A percentile compares a stretch with the other conserved stretches of the same genome.
Evolutionary conservation across 2,113 vertebrate species (phyloP).

Genomic region (Dicentrarchus labrax): DNA sequence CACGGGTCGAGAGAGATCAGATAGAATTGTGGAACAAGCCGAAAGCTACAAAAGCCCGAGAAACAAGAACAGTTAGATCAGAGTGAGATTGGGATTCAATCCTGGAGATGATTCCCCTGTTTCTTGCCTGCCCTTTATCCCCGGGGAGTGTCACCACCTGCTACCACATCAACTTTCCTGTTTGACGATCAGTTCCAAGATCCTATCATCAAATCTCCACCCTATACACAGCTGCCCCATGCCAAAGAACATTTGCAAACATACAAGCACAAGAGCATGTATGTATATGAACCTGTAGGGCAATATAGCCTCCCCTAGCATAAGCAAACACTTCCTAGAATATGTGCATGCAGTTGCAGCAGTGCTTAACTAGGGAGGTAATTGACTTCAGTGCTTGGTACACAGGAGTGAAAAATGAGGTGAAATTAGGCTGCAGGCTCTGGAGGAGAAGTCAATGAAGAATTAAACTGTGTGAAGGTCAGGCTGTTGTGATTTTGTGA

Average conservation of each 20-base stretch:
- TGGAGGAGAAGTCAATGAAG: conserved; percentile 74
- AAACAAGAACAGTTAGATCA: conserved; percentile 68
- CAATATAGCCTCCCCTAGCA: conserved; percentile 5
- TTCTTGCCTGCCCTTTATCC: conserved; percentile 48
- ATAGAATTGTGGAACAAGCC: conserved; percentile 55
- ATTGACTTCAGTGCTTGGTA: conserved; percentile 79
- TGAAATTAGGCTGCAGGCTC: conserved; percentile 78
- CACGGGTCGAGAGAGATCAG: conserved; percentile 53
- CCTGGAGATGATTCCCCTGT: conserved; percentile 60
- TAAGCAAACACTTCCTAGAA: conserved; percentile 46
- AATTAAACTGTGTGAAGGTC: conserved; percentile 82
- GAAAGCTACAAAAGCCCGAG: conserved; percentile 53
- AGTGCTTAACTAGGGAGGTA: conserved; percentile 78
- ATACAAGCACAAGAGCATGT: conserved; percentile 33
- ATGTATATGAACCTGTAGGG: conserved; percentile 24
- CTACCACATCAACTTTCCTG: conserved; percentile 52
- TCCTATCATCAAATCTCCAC: conserved; percentile 28
- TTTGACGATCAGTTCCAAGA: conserved; percentile 48
- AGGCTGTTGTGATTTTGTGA: conserved; percentile 58
- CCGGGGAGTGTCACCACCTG: conserved; percentile 46
- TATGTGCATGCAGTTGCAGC: conserved; percentile 34
- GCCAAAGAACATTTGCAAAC: conserved; percentile 33
- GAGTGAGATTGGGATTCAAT: conserved; percentile 66
- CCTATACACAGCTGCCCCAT: not conserved
- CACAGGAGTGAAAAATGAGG: conserved; percentile 77